These are phyloP conservation scores for Thryonomys swinderianus DNA, from an alignment of 2,113 vertebrate genomes.

Conservation along the genomic window DNA sequence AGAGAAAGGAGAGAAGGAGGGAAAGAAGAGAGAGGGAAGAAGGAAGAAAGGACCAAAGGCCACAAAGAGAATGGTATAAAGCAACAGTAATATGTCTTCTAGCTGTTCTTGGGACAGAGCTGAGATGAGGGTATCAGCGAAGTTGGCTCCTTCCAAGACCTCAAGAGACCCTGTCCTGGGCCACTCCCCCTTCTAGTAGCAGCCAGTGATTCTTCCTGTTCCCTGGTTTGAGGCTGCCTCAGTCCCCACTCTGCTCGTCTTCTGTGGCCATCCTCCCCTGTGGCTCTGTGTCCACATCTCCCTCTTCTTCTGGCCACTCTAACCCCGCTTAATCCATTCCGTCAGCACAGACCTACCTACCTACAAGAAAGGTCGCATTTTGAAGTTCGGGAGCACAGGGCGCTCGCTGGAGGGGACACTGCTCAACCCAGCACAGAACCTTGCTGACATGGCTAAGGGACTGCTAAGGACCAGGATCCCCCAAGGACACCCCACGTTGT, in stretches of 20 bases:
- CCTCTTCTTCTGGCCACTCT: neutral
- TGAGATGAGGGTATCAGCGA: neutral
- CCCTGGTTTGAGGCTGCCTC: neutral
- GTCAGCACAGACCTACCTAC: neutral
- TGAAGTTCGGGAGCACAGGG: neutral
- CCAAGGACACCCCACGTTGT: neutral
- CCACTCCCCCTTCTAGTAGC: neutral
- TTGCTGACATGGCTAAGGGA: neutral
- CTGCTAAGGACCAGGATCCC: rapidly evolving
- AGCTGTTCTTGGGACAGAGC: neutral
- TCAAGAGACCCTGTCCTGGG: neutral
- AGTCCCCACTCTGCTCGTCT: neutral
- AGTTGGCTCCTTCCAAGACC: neutral
- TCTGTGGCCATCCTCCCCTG: neutral
- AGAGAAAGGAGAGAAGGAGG: neutral
- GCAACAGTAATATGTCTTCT: neutral
- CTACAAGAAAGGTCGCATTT: neutral
- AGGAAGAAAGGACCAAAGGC: neutral
- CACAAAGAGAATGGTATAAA: neutral
- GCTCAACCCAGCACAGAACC: neutral
- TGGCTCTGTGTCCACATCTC: neutral
- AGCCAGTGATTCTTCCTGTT: rapidly evolving
- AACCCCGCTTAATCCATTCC: neutral
- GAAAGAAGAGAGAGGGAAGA: neutral
- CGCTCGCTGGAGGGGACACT: no score